Conservation (phyloP, 2,797 vertebrate genomes). For the Dendrocincla fuliginosa region DNA sequence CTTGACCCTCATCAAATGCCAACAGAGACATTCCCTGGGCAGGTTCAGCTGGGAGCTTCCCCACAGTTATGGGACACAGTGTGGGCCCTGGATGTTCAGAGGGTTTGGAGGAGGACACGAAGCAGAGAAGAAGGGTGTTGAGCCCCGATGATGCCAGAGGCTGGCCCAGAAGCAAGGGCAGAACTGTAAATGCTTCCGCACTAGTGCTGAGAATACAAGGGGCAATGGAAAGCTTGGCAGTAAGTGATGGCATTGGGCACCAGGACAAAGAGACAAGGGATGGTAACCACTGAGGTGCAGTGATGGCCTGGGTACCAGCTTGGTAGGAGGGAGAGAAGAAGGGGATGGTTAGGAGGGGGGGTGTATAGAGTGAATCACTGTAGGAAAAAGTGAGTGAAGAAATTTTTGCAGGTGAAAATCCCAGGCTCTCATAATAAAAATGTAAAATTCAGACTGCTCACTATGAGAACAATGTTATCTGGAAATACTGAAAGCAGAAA, state of each 20-base stretch:
- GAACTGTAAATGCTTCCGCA: not conserved
- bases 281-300: not conserved
- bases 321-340: not conserved
- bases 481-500: not conserved
- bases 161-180: not conserved
- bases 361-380: not conserved
- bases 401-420: not conserved
- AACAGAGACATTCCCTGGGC: not conserved
- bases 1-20: not conserved
- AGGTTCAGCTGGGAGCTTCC: not conserved
- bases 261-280: not conserved
- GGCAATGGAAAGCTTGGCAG: not conserved
- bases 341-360: too few species aligned
- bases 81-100: not conserved
- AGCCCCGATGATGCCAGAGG: not conserved
- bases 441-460: not conserved
- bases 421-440: not conserved
- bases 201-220: not conserved
- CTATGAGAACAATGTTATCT: not conserved
- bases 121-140: not conserved
- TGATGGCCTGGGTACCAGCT: not conserved
- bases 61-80: not conserved
- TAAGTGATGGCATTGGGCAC: rapidly evolving
- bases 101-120: not conserved
- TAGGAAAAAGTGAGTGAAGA: not conserved